Base-by-base conservation (phyloP, 2,797 vertebrate genomes). In the Setipinna tenuifilis region DNA sequence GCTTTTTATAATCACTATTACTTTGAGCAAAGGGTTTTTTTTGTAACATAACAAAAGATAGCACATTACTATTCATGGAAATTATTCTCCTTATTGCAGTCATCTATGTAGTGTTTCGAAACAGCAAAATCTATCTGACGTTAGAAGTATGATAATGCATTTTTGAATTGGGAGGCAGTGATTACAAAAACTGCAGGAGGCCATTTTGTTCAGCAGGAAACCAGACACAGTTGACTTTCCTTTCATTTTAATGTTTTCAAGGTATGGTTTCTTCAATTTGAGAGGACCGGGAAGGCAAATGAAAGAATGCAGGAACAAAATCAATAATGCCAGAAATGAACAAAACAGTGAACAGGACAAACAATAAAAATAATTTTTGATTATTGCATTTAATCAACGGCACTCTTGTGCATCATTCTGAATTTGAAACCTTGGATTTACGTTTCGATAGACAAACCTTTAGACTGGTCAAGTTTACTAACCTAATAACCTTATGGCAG, bases 181-280 rank as follows among this genome's bases (percentile, higher is more conserved):
- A 75, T 75, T 75, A 75, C 68, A 75, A 75, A 62, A 75, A 75
- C 68, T 17, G 68, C 68, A 19, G 68, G 68, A 75, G 68, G 28
- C 68, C 31, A 35, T 75, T 75, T 31, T 75, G 28, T 28, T 75
- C 68, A 17, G 28, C 28, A 75, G 68, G 68, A 75, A 75, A 75
- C 68, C 25, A 75, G 68, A 75, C 68, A 75, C 68, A 75, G 68
- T 75, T 75, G 68, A 75, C 25, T 75, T 75, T 35, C 12, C 28
- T 35, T 75, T 75, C 14, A 75, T 75, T 75, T 35, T 0, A 35
- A 35, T 75, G 28, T 75, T 75, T 75, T 12, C 68, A 75, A 75
- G 68, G 68, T 75, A 75, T 75, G 28, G 68, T 75, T 75, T 75
- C 68, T 75, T 75, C 28, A 75, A 35, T 17, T 17, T 35, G 68